Conservation (phyloP, 2,797 vertebrate genomes). For the Coendou prehensilis region DNA sequence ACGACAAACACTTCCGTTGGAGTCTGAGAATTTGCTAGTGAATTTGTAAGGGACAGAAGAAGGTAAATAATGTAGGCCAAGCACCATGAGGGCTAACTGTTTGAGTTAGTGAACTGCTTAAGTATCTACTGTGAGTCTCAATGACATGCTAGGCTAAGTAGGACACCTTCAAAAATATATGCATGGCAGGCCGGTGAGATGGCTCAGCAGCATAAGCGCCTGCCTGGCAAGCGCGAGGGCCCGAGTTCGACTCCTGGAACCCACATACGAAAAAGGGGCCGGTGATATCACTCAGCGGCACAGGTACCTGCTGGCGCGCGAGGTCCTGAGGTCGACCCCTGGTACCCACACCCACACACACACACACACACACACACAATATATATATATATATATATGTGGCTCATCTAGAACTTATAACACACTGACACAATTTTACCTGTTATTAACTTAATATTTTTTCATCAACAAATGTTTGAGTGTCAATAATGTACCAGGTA, state of each 20-base stretch:
- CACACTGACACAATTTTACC: neutral
- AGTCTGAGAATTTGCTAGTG: slow-evolving; percentile 19
- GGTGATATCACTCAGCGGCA: too few species aligned
- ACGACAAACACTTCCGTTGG: neutral
- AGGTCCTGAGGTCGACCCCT: too few species aligned
- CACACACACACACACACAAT: too few species aligned
- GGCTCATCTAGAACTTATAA: neutral
- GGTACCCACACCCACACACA: too few species aligned
- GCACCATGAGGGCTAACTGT: neutral
- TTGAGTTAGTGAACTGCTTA: neutral
- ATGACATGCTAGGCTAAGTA: neutral
- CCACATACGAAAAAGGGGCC: too few species aligned
- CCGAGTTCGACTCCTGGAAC: too few species aligned
- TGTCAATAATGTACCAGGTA: neutral
- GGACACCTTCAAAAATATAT: neutral
- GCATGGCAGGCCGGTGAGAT: too few species aligned
- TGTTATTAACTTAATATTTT: neutral
- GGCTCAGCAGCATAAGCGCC: too few species aligned
- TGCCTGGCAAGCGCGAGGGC: too few species aligned
- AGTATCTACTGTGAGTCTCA: neutral
- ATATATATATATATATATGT: neutral
- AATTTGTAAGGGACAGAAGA: slow-evolving; percentile 41
- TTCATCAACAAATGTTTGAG: slow-evolving; percentile 34
- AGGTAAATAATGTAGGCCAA: slow-evolving; percentile 42
- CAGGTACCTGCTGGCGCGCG: too few species aligned